Percentiles rank a stretch among this genome's conserved stretches.
phyloP scores from a whole-genome alignment of 2,797 vertebrate species.

The Eulemur rubriventer region DNA sequence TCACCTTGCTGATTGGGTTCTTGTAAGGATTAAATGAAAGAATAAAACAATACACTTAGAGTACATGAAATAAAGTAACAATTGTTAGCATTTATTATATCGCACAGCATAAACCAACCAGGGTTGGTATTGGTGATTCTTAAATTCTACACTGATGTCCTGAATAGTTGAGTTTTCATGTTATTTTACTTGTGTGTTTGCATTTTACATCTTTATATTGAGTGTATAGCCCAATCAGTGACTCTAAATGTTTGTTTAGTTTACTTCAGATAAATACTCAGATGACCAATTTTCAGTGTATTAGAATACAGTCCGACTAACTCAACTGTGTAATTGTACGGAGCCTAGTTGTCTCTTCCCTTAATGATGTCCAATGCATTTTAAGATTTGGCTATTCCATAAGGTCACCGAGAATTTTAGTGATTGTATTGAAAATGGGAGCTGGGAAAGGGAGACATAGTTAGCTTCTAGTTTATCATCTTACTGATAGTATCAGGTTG shows the following conservation, averaged over 20 bases:
- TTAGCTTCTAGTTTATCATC: neutral
- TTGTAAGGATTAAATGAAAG: constrained; percentile 35
- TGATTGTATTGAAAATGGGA: constrained; percentile 26
- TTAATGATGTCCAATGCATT: neutral
- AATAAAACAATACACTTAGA: constrained; percentile 27
- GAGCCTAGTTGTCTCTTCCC: neutral
- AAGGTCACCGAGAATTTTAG: constrained; percentile 9
- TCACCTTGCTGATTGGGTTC: neutral
- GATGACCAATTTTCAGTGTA: neutral
- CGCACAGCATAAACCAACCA: neutral
- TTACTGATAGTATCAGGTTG: neutral
- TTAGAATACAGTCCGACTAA: constrained; percentile 6
- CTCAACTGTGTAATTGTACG: neutral
- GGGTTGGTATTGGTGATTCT: neutral
- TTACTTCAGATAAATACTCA: neutral
- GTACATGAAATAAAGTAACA: neutral
- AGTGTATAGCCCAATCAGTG: neutral
- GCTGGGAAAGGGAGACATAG: neutral
- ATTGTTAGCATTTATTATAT: constrained; percentile 34
- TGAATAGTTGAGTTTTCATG: constrained; percentile 51
- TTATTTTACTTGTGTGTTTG: constrained; percentile 25
- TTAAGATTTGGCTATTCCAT: constrained; percentile 23
- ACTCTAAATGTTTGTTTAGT: constrained; percentile 40
- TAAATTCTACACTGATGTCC: constrained; percentile 15
- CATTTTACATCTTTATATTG: constrained; percentile 3